These are phyloP conservation scores for Polypterus bichir DNA, from an alignment of 2,113 vertebrate species.

Conservation along the genomic window DNA sequence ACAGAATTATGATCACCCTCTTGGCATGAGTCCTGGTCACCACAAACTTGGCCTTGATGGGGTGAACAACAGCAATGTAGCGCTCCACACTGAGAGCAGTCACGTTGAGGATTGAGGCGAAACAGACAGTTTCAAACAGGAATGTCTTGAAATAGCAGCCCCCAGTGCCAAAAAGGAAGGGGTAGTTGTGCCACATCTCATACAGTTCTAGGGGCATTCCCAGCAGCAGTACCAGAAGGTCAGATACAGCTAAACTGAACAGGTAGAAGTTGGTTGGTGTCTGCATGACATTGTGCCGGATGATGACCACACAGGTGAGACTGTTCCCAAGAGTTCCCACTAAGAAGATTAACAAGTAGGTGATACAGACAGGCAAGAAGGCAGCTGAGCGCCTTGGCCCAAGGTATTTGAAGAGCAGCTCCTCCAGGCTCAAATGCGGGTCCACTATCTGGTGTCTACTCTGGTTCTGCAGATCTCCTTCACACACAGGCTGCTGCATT, in stretches of 20 bases:
- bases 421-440: slow-evolving; percentile 55
- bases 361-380: slow-evolving; percentile 66
- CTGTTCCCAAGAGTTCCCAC: slow-evolving; percentile 71
- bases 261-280: slow-evolving; percentile 89
- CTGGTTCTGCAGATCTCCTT: neutral
- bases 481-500: slow-evolving; percentile 5
- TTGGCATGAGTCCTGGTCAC: slow-evolving; percentile 72
- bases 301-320: slow-evolving; percentile 74
- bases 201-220: slow-evolving; percentile 90
- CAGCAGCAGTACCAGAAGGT: slow-evolving; percentile 78
- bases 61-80: slow-evolving; percentile 83
- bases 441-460: slow-evolving; percentile 25
- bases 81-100: slow-evolving; percentile 81
- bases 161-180: slow-evolving; percentile 62
- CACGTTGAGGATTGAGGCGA: slow-evolving; percentile 84
- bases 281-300: slow-evolving; percentile 73
- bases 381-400: slow-evolving; percentile 61
- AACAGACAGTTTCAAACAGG: slow-evolving; percentile 80
- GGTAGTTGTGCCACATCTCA: slow-evolving; percentile 84
- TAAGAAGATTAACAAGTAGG: slow-evolving; percentile 74
- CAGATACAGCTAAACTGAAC: slow-evolving; percentile 79
- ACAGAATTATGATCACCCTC: slow-evolving; percentile 62
- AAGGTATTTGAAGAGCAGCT: slow-evolving; percentile 59
- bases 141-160: slow-evolving; percentile 84
- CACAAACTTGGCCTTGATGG: slow-evolving; percentile 71